Evolutionary conservation across 2,113 vertebrate species (phyloP).

Genomic region (Sisor rabdophorus): DNA sequence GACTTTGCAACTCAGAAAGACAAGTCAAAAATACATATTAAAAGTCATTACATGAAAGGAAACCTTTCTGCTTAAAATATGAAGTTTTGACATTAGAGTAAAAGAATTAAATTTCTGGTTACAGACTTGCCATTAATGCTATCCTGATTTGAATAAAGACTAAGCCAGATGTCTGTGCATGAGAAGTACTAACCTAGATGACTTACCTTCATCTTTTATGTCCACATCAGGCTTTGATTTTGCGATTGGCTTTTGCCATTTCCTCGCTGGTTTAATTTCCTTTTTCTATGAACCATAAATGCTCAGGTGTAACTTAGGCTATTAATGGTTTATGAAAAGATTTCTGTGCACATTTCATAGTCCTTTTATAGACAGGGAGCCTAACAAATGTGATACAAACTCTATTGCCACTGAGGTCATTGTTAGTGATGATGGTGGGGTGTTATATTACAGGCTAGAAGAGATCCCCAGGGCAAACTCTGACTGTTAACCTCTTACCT

Average conservation of each 20-base stretch:
- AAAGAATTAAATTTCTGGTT: conserved; percentile 48
- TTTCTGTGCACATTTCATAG: background rate
- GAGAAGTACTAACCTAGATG: conserved; percentile 48
- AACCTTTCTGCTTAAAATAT: conserved; percentile 35
- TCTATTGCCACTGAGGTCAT: conserved; percentile 3
- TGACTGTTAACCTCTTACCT: conserved; percentile 48
- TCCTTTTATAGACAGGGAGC: conserved; percentile 4
- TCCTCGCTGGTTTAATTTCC: conserved; percentile 49
- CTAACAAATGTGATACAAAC: conserved; percentile 29
- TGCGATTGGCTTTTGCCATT: conserved; percentile 49
- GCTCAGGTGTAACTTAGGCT: conserved; percentile 29
- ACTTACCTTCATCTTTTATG: conserved; percentile 48
- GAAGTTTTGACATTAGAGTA: conserved; percentile 44
- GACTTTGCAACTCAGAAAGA: background rate
- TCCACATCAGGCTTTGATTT: conserved; percentile 59
- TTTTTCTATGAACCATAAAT: conserved; percentile 53
- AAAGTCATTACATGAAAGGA: conserved; percentile 43
- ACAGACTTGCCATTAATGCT: conserved; percentile 45
- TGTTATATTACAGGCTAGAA: conserved; percentile 44
- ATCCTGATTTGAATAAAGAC: conserved; percentile 47
- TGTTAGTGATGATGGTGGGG: background rate
- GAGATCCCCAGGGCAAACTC: conserved; percentile 36
- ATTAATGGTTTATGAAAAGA: conserved; percentile 15
- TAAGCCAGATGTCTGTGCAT: conserved; percentile 58
- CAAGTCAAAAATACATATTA: conserved; percentile 17